phyloP scores from a whole-genome alignment of 92 coral and sea anemone genomes.

The Actinostola sp. region DNA sequence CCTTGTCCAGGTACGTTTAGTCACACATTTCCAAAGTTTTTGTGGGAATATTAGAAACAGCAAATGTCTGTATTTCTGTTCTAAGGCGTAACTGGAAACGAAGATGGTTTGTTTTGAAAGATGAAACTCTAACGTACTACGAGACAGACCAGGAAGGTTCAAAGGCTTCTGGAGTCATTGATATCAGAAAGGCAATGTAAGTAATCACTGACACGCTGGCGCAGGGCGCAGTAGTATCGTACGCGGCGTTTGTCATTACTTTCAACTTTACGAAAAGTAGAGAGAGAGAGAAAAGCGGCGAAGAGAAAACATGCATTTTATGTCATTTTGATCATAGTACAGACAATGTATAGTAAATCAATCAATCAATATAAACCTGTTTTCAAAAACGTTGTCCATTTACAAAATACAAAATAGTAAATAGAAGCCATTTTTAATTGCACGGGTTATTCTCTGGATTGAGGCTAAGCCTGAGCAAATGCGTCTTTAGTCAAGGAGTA shows the following conservation, averaged over 20 bases:
- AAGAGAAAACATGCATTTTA: conserved; percentile 1
- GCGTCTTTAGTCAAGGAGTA: too few relatives aligned
- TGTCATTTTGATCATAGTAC: background rate
- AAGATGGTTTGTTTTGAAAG: conserved; percentile 96
- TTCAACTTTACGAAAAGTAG: too few relatives aligned
- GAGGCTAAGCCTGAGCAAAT: too few relatives aligned
- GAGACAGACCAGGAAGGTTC: conserved; percentile 96
- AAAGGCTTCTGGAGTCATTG: conserved; percentile 80
- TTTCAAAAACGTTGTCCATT: too few relatives aligned
- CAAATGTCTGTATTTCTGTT: conserved; percentile 11
- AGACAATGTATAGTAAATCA: background rate
- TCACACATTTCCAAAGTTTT: background rate
- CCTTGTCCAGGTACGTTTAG: conserved; percentile 76
- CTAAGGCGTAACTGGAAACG: conserved; percentile 96
- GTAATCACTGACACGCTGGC: too few relatives aligned
- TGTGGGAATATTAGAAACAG: background rate
- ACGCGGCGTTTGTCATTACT: too few relatives aligned
- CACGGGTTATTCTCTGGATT: too few relatives aligned
- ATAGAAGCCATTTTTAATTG: too few relatives aligned
- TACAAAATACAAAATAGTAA: too few relatives aligned
- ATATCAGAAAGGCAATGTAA: conserved; percentile 86
- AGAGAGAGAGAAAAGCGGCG: too few relatives aligned
- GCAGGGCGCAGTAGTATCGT: too few relatives aligned
- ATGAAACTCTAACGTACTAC: conserved; percentile 80
- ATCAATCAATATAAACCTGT: too few relatives aligned